Evolutionary conservation across 2,113 vertebrate species (phyloP).

Genomic region (Callocephalon fimbriatum): DNA sequence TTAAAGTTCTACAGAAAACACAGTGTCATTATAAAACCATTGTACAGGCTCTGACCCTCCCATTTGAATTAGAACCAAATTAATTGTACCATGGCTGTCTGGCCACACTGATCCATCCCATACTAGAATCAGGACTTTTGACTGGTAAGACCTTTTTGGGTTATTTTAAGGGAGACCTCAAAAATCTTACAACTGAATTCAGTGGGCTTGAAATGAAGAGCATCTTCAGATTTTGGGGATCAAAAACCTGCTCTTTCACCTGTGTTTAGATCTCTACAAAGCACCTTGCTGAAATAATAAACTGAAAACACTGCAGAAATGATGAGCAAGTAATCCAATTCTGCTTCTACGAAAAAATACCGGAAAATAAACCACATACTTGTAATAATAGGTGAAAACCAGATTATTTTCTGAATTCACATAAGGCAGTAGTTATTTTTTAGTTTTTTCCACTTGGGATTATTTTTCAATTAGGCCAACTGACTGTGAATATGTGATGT

Average conservation of each 20-base stretch:
- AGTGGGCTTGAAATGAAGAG: not conserved
- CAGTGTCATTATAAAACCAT: not conserved
- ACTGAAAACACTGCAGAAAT: not conserved
- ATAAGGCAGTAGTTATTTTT: constrained; percentile 9
- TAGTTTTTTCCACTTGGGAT: constrained; percentile 1
- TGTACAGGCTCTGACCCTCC: not conserved
- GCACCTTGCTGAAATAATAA: not conserved
- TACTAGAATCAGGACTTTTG: not conserved
- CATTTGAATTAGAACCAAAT: not conserved
- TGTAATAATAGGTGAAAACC: not conserved
- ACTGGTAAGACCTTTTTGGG: not conserved
- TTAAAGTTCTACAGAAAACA: not conserved
- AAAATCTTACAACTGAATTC: not conserved
- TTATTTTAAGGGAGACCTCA: not conserved
- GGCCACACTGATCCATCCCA: not conserved
- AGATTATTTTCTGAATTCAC: not conserved
- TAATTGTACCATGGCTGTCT: not conserved
- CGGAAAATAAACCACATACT: not conserved
- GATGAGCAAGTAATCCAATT: not conserved
- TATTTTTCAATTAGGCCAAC: constrained; percentile 42
- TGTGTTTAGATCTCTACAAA: not conserved
- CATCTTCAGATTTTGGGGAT: not conserved
- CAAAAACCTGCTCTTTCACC: not conserved
- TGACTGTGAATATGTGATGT: not conserved
- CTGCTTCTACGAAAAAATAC: not conserved